A percentile compares a stretch with the other conserved stretches of the same genome.
These are phyloP conservation scores for Drosophila percnosoma DNA, from an alignment of 2,888 invertebrate genomes.

Conservation along the genomic window DNA sequence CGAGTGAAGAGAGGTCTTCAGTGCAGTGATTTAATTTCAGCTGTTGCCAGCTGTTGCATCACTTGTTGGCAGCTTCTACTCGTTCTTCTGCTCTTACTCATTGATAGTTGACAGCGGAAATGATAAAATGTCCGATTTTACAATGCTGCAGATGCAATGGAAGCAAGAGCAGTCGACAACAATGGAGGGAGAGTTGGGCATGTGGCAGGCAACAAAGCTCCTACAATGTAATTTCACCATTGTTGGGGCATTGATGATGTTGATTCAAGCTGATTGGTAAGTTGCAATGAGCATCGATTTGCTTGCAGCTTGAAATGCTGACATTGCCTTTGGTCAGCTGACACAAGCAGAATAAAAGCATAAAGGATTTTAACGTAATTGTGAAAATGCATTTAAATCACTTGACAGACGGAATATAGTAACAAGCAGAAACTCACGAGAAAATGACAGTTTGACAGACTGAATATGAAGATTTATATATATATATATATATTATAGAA, in stretches of 20 bases:
- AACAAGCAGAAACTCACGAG: too few species aligned
- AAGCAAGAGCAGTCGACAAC: slow-evolving; percentile 6
- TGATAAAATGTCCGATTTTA: slow-evolving; percentile 72
- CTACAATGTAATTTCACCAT: slow-evolving; percentile 16
- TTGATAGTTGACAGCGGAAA: slow-evolving; percentile 60
- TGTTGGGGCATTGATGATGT: slow-evolving; percentile 32
- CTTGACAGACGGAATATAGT: too few species aligned
- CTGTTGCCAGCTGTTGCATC: slow-evolving; percentile 65
- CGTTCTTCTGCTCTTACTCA: slow-evolving; percentile 22
- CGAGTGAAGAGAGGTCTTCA: slow-evolving; percentile 41
- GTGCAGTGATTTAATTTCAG: slow-evolving; percentile 47
- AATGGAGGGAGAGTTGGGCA: slow-evolving; percentile 29
- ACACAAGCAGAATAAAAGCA: slow-evolving; percentile 8
- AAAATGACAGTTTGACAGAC: background rate
- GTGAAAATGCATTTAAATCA: background rate
- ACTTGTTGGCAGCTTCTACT: slow-evolving; percentile 40
- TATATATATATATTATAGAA: background rate
- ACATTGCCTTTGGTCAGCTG: slow-evolving; percentile 4
- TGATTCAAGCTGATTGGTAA: slow-evolving; percentile 37
- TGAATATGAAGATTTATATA: background rate
- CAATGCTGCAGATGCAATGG: slow-evolving; percentile 23
- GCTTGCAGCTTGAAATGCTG: slow-evolving; percentile 22
- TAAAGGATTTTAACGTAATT: slow-evolving; percentile 24
- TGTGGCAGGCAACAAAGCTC: slow-evolving; percentile 25
- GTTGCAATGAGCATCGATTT: slow-evolving; percentile 33